Percentiles rank a stretch among this genome's conserved stretches.
Conservation (phyloP, 2,797 vertebrate genomes). For the Dermochelys coriacea region DNA sequence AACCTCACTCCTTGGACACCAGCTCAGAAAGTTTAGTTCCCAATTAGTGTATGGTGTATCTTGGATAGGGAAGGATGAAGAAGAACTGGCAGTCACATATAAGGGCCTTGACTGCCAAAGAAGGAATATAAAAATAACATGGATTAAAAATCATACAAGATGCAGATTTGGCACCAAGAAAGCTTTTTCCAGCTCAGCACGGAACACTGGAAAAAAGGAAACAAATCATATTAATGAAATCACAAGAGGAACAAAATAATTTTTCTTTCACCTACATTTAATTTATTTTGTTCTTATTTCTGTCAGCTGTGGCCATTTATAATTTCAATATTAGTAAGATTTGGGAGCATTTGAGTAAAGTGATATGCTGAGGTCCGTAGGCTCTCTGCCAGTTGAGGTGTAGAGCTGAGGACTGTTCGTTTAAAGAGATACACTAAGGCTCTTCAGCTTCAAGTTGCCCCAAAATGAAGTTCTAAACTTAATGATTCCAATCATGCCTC, state of each 20-base stretch:
- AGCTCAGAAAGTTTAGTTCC: neutral
- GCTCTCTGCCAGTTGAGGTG: constrained; percentile 37
- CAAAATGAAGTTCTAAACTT: neutral
- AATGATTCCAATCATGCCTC: constrained; percentile 11
- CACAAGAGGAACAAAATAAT: constrained; percentile 25
- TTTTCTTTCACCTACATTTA: constrained; percentile 33
- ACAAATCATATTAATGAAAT: constrained; percentile 4
- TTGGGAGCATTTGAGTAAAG: constrained; percentile 17
- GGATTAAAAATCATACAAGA: constrained; percentile 21
- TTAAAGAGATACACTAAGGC: constrained; percentile 39
- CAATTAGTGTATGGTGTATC: neutral
- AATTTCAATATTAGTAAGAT: constrained; percentile 58
- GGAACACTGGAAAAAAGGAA: constrained; percentile 37
- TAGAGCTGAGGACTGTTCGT: constrained; percentile 48
- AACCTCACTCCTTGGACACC: neutral
- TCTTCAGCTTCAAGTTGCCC: neutral
- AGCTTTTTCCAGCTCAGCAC: constrained; percentile 21
- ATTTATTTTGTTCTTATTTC: constrained; percentile 51
- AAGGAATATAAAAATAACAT: neutral
- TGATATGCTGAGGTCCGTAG: constrained; percentile 6
- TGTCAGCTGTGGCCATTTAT: constrained; percentile 30
- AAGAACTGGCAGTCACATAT: neutral
- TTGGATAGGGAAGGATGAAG: neutral
- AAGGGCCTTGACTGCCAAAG: neutral
- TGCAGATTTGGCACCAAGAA: neutral